Percentiles rank a stretch among this genome's conserved stretches.
Evolutionary conservation across 2,888 invertebrate genomes (phyloP).

Genomic region (Beris morrisii): DNA sequence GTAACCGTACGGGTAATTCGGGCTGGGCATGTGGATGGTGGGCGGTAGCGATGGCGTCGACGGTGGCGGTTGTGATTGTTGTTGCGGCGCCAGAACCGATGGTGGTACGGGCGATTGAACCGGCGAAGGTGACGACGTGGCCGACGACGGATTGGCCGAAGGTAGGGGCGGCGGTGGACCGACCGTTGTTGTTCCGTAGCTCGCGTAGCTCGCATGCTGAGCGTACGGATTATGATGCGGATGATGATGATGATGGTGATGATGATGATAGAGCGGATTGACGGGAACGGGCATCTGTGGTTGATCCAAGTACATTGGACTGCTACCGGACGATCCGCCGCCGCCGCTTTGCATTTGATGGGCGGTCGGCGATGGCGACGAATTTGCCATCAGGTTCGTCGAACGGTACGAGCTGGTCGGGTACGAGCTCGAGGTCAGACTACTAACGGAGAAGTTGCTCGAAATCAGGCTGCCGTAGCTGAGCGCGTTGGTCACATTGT

Average conservation of each 20-base stretch:
- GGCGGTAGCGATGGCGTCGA: constrained; percentile 58
- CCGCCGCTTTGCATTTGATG: constrained; percentile 44
- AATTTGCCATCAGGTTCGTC: constrained; percentile 54
- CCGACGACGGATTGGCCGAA: constrained; percentile 52
- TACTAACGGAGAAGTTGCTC: constrained; percentile 57
- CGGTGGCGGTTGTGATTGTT: constrained; percentile 52
- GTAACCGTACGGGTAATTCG: constrained; percentile 66
- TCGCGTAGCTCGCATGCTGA: constrained; percentile 45
- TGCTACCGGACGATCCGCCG: constrained; percentile 43
- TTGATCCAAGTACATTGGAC: constrained; percentile 56
- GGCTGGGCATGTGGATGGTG: constrained; percentile 67
- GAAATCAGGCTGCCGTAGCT: constrained; percentile 44
- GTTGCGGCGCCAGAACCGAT: constrained; percentile 59
- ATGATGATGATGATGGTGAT: constrained; percentile 44
- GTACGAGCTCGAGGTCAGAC: constrained; percentile 51
- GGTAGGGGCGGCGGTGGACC: constrained; percentile 60
- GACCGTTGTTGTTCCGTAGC: constrained; percentile 53
- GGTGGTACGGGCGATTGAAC: constrained; percentile 48
- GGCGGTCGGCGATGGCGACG: constrained; percentile 48
- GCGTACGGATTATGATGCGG: constrained; percentile 50
- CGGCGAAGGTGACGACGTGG: constrained; percentile 20
- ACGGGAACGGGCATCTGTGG: constrained; percentile 57
- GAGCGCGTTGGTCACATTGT: constrained; percentile 39
- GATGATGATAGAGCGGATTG: constrained; percentile 55
- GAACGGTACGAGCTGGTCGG: constrained; percentile 51